These are phyloP conservation scores for Pseudorhombus dupliciocellatus DNA, from an alignment of 2,113 vertebrate species.

Conservation along the genomic window DNA sequence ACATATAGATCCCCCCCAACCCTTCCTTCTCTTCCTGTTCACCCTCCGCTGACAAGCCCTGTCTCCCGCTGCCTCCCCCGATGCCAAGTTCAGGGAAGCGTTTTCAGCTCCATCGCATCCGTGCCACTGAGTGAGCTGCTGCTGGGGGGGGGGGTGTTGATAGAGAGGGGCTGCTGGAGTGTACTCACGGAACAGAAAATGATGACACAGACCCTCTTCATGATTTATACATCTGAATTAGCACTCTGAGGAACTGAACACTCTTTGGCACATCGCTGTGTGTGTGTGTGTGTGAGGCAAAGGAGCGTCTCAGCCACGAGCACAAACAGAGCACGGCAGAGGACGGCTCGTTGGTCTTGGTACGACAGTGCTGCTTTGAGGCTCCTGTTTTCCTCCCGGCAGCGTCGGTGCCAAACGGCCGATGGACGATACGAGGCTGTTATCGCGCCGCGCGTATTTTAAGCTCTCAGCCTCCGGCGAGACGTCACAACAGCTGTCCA, in stretches of 20 bases:
- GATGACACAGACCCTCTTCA: background rate
- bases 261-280: background rate
- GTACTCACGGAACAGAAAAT: background rate
- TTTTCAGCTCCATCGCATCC: slow-evolving; percentile 34
- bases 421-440: slow-evolving; percentile 3
- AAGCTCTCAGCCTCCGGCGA: slow-evolving; percentile 1
- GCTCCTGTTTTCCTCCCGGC: background rate
- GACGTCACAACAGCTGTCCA: slow-evolving; percentile 24
- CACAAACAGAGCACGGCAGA: background rate
- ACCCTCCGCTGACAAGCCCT: slow-evolving; percentile 23
- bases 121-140: background rate
- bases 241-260: background rate
- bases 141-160: background rate
- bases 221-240: slow-evolving; percentile 23
- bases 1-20: slow-evolving; percentile 2
- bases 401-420: background rate
- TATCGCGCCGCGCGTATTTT: slow-evolving; percentile 5
- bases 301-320: background rate
- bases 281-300: background rate
- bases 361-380: background rate
- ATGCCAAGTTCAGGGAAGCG: slow-evolving; percentile 20
- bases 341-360: background rate
- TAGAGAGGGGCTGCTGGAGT: background rate
- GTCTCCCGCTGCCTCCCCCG: slow-evolving; percentile 16
- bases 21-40: background rate